Base-by-base conservation (phyloP, 2,113 vertebrate genomes). In the Campylomormyrus numenius region DNA sequence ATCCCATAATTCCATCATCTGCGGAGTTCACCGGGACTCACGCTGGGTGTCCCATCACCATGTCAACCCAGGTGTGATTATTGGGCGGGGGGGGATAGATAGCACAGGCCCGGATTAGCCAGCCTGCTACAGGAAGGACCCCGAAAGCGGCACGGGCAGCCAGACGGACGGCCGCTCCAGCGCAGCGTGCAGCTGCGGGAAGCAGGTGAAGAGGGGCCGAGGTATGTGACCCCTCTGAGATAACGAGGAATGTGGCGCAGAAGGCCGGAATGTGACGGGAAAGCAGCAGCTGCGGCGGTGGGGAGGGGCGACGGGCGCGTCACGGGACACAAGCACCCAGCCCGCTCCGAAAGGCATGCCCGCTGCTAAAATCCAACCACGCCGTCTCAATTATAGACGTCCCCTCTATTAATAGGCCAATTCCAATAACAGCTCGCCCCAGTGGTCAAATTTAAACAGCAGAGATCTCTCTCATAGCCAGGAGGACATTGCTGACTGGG, bases 261-360 rank as follows among this genome's bases (percentile, higher is more conserved):
- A 93, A 92, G 93, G 92, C 94, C 95, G 94, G 95, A 96, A 96
- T 95, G 94, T 96, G 95, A 95, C 96, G 94, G 91, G 92, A 93
- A 92, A 92, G 92, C 94, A 95, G 95, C 92, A 96, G 95, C 94
- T 96, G 92, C 91, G 77, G 92, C 89, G 83, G 85, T 5, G 85
- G 5, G 48, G 48, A 48, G 39, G 83, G 35, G 52, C 9, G 1
- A 6, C 5, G 10, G 35, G 91, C 27, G 84, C 13, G 66, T n/a
- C 45, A 89, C 7, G 45, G 31, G 80, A 45, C 90, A 49, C 49
- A 3, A 6, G n/a, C 88, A 24, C 70, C 49, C 49, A 15, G n/a
- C 27, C 56, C 48, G 31, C 46, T 80, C 70, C 24, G 39, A 85
- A n/a, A 80, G 42, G 42, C 89, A 62, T 88, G 88, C 89, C 90